Evolutionary conservation across 2,888 invertebrate species (phyloP).

Genomic region (Unio delphinus): DNA sequence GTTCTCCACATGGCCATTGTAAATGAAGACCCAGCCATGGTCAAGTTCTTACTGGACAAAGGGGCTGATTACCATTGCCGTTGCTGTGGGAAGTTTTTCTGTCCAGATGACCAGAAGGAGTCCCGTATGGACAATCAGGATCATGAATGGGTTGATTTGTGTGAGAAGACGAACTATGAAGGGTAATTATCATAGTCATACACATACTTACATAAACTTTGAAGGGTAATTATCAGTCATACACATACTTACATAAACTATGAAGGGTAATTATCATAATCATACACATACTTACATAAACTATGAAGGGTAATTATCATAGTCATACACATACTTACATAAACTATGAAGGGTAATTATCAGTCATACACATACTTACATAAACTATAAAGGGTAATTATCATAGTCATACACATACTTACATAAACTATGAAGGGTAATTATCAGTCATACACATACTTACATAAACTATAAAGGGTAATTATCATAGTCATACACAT

Average conservation of each 20-base stretch:
- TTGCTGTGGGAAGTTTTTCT: conserved; percentile 94
- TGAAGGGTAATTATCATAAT: too few relatives aligned
- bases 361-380: too few relatives aligned
- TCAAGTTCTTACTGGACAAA: conserved; percentile 91
- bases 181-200: conserved; percentile 52
- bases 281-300: conserved; percentile 13
- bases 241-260: too few relatives aligned
- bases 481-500: too few relatives aligned
- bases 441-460: too few relatives aligned
- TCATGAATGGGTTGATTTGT: conserved; percentile 91
- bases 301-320: conserved; percentile 43
- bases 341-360: too few relatives aligned
- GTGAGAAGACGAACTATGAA: conserved; percentile 75
- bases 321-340: too few relatives aligned
- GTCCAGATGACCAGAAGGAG: conserved; percentile 96
- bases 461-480: too few relatives aligned
- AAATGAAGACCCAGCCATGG: conserved; percentile 98
- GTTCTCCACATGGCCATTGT: conserved; percentile 97
- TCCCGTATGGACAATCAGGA: conserved; percentile 88
- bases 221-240: conserved; percentile 59
- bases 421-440: too few relatives aligned
- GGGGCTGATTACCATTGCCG: conserved; percentile 93
- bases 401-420: too few relatives aligned
- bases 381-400: too few relatives aligned
- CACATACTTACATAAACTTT: conserved; percentile 48